phyloP scores from a whole-genome alignment of 2,113 vertebrate species.

The Ariopsis seemanni region DNA sequence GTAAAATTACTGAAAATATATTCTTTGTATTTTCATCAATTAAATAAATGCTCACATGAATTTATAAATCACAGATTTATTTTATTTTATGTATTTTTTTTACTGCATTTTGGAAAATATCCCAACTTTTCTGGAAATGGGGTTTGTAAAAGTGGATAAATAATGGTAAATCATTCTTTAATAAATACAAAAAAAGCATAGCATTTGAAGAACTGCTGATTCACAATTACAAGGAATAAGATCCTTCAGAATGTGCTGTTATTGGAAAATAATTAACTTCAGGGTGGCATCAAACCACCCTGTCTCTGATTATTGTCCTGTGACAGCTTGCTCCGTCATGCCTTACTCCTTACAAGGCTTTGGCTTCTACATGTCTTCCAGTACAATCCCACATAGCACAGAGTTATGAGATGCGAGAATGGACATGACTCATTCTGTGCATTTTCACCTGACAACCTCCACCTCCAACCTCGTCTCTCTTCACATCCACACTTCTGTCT shows the following conservation, averaged over 20 bases:
- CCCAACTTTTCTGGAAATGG: no score
- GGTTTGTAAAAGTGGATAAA: no score
- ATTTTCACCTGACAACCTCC: neutral
- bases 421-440: neutral
- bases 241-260: neutral
- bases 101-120: no score
- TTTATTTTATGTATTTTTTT: no score
- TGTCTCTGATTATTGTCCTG: neutral
- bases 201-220: neutral
- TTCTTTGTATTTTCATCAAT: no score
- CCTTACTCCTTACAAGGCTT: neutral
- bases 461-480: neutral
- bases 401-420: neutral
- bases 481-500: slow-evolving; percentile 31
- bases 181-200: neutral
- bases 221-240: neutral
- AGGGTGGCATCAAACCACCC: neutral
- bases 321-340: neutral
- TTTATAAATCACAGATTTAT: no score
- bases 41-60: no score
- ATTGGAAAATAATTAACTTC: neutral
- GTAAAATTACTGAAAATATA: no score
- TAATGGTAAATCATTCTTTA: no score
- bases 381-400: neutral
- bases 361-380: neutral